These are phyloP conservation scores for Drosophila recens DNA, from an alignment of 2,888 invertebrate genomes.

Conservation along the genomic window DNA sequence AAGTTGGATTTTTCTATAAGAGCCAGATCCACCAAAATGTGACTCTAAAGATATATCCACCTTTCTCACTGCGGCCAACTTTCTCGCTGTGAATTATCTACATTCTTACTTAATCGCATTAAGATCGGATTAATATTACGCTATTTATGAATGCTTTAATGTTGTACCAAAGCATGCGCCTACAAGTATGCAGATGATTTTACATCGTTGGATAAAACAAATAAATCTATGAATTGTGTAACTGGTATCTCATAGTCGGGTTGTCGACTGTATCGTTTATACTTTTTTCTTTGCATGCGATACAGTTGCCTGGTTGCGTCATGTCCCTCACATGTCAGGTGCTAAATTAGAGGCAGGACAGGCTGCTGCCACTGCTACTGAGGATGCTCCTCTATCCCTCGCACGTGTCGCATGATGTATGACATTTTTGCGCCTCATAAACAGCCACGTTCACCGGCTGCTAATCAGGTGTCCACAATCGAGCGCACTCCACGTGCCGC, in stretches of 20 bases:
- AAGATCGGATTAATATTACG: neutral
- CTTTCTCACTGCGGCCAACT: too few relatives aligned
- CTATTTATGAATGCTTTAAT: neutral
- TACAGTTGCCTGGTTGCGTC: conserved; percentile 44
- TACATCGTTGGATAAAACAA: neutral
- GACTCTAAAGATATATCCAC: too few relatives aligned
- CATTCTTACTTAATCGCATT: too few relatives aligned
- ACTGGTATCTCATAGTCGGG: neutral
- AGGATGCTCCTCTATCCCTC: neutral
- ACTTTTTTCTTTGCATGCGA: conserved; percentile 25
- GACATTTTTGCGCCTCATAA: conserved; percentile 80
- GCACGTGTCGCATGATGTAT: conserved; percentile 73
- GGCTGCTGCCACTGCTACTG: conserved; percentile 2
- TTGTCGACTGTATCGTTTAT: neutral
- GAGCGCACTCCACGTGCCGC: conserved; percentile 40
- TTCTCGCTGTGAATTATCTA: too few relatives aligned
- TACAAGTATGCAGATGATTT: neutral
- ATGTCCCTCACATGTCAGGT: conserved; percentile 35
- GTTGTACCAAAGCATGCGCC: neutral
- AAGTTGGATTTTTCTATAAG: too few relatives aligned
- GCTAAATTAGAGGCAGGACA: conserved; percentile 42
- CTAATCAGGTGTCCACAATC: conserved; percentile 65
- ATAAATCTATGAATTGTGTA: neutral
- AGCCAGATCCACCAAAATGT: too few relatives aligned
- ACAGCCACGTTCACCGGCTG: conserved; percentile 59